Conservation (phyloP, 2,888 invertebrate genomes). For the Ectemnius continuus region DNA sequence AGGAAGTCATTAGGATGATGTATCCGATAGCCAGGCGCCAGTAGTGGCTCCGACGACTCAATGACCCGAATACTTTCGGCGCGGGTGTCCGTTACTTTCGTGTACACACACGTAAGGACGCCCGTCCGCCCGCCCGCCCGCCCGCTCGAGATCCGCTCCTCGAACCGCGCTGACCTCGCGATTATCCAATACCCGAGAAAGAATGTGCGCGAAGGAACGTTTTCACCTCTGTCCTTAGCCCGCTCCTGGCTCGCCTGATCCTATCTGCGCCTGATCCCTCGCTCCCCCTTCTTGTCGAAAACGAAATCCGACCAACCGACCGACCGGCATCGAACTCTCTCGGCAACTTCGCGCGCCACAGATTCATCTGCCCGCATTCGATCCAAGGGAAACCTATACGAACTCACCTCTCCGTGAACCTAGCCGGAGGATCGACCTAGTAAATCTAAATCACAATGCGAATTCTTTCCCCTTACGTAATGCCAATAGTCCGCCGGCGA, state of each 20-base stretch:
- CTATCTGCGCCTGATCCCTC: slow-evolving; percentile 33
- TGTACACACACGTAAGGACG: too few species aligned
- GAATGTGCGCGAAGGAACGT: slow-evolving; percentile 41
- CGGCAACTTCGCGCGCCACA: too few species aligned
- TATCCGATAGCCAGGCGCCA: slow-evolving; percentile 54
- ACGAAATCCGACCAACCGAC: slow-evolving; percentile 15
- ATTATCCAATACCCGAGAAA: slow-evolving; percentile 56
- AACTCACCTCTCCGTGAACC: too few species aligned
- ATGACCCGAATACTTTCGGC: slow-evolving; percentile 54
- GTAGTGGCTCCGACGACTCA: slow-evolving; percentile 22
- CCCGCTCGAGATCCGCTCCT: background rate
- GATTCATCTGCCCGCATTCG: too few species aligned
- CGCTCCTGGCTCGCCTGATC: slow-evolving; percentile 29
- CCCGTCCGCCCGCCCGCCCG: too few species aligned
- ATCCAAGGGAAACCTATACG: too few species aligned
- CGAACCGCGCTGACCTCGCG: slow-evolving; percentile 41
- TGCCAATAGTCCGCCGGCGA: too few species aligned
- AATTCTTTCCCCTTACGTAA: too few species aligned
- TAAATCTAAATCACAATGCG: too few species aligned
- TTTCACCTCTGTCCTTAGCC: slow-evolving; percentile 47
- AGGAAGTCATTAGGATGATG: slow-evolving; percentile 64
- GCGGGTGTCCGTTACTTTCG: slow-evolving; percentile 41
- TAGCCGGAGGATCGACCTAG: too few species aligned
- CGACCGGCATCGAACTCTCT: too few species aligned
- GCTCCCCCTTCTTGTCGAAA: slow-evolving; percentile 16